Evolutionary conservation across 2,888 invertebrate species (phyloP), one percentile per base, ranked within the genome.

Genomic region (Pelosia muscerda): DNA sequence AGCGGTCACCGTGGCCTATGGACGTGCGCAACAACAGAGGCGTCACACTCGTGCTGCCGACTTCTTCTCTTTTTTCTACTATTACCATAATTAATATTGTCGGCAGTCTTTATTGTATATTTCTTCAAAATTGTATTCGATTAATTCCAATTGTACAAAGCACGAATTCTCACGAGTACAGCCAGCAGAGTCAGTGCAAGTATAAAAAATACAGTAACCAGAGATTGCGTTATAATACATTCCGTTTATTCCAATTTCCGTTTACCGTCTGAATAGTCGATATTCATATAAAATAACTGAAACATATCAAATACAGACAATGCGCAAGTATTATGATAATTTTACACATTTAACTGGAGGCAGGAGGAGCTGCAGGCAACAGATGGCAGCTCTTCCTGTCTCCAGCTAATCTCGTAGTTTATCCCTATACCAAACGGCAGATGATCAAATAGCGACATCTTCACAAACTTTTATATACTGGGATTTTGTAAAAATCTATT

Each of bases 231-330:
- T 38, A 63, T 72, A 72, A 74, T 69, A 54, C 57, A 79, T 72
- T 71, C 71, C 77, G 72, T n/a, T n/a, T n/a, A n/a, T n/a, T n/a
- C n/a, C n/a, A n/a, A n/a, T n/a, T n/a, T n/a, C 10, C 42, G 10
- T 8, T 78, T 79, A 79, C 64, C 66, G 66, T 38, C 59, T 71
- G 69, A 74, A 74, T 77, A 79, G 58, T 68, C 69, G 65, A 71
- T 78, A 78, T 79, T 77, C 65, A 63, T 54, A 15, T 75, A 69
- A 26, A 66, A 80, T 75, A 80, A 75, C 69, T 78, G 70, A 57
- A 66, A 65, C 62, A 74, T 77, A 77, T 69, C 68, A 62, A 68
- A 78, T 71, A 28, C 66, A 65, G 68, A 65, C 69, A 70, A 10
- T 75, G 22, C n/a, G 9, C 22, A 9, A 10, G 19, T 53, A 53